These are phyloP conservation scores for Lophotriccus pileatus DNA, from an alignment of 2,797 vertebrate species.

Conservation along the genomic window DNA sequence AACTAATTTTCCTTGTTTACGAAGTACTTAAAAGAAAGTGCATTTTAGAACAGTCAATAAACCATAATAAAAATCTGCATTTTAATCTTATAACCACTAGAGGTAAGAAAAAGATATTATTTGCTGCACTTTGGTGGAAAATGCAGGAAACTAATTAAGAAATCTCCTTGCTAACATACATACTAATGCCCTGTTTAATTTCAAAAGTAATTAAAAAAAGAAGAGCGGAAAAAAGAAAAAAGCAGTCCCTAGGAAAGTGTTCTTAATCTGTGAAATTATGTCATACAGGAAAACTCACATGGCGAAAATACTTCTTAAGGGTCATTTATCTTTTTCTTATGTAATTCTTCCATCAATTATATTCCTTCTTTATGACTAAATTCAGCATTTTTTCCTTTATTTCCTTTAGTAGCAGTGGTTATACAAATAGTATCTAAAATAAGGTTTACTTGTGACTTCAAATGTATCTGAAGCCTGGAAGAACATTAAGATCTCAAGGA, in stretches of 20 bases:
- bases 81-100: not conserved
- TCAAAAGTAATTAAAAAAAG: not conserved
- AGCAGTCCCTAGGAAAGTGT: not conserved
- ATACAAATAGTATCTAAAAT: not conserved
- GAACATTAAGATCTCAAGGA: not conserved
- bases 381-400: not conserved
- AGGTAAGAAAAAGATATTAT: not conserved
- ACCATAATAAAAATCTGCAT: not conserved
- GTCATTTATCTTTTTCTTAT: not conserved
- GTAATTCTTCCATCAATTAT: not conserved
- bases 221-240: not conserved
- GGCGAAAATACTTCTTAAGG: not conserved
- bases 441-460: not conserved
- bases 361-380: not conserved
- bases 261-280: not conserved
- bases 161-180: not conserved
- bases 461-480: not conserved
- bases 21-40: not conserved
- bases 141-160: not conserved
- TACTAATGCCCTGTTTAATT: not conserved
- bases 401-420: not conserved
- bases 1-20: not conserved
- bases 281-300: not conserved
- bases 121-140: not conserved
- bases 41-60: not conserved